A percentile compares a stretch with the other conserved stretches of the same genome.
Evolutionary conservation across 2,888 invertebrate species (phyloP).

Genomic region (Linyphia triangularis): DNA sequence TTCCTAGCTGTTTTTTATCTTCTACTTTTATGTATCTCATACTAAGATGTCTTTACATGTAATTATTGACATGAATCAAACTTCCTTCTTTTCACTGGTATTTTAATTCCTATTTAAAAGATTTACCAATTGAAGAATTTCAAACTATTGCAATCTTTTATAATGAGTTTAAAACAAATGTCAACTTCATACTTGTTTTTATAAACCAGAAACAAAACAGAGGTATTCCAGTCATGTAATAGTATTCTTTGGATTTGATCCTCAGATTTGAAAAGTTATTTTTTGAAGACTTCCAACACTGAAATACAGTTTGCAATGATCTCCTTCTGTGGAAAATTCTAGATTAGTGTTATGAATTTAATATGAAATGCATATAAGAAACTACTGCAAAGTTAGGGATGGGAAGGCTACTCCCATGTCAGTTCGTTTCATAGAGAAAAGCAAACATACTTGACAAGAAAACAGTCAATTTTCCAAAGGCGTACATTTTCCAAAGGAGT

Average conservation of each 20-base stretch:
- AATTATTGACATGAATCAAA: too few species aligned
- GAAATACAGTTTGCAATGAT: background rate
- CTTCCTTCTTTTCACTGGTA: background rate
- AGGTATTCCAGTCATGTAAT: background rate
- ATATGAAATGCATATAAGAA: background rate
- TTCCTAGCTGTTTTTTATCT: too few species aligned
- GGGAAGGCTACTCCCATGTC: background rate
- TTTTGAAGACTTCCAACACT: background rate
- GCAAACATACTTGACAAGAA: background rate
- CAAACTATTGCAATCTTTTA: too few species aligned
- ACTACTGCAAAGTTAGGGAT: background rate
- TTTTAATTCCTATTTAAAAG: background rate
- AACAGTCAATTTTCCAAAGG: background rate
- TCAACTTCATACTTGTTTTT: too few species aligned
- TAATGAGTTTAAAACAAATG: too few species aligned
- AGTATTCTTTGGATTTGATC: background rate
- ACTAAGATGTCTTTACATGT: too few species aligned
- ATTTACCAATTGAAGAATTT: background rate
- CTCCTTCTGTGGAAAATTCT: background rate
- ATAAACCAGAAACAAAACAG: background rate
- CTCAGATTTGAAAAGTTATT: background rate
- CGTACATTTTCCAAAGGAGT: too few species aligned
- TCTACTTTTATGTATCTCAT: too few species aligned
- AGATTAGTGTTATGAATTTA: background rate
- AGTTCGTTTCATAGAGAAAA: background rate